Conservation (phyloP, 2,888 invertebrate genomes). For the Plebejus argus region DNA sequence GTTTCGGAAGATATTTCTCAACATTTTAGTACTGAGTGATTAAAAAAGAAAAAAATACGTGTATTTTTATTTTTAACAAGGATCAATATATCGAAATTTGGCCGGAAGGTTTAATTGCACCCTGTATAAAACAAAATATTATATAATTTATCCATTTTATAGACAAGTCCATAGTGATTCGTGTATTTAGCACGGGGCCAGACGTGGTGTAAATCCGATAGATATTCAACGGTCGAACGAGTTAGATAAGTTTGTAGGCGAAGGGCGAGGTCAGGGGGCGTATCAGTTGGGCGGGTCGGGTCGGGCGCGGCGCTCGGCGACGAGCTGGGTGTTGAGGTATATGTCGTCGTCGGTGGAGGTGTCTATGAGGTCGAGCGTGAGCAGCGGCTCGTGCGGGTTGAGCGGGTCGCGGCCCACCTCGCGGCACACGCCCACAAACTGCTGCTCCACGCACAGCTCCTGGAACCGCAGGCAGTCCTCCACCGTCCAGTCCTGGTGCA, state of each 20-base stretch:
- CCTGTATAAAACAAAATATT: too few species aligned
- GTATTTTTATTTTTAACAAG: too few species aligned
- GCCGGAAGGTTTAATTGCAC: too few species aligned
- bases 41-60: too few species aligned
- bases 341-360: constrained; percentile 85
- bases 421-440: constrained; percentile 85
- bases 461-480: constrained; percentile 88
- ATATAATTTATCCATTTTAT: too few species aligned
- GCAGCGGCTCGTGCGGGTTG: constrained; percentile 81
- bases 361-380: constrained; percentile 86
- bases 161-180: too few species aligned
- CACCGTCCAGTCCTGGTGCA: constrained; percentile 85
- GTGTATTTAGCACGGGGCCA: not conserved
- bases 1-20: too few species aligned
- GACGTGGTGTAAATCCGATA: not conserved
- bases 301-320: constrained; percentile 82
- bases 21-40: too few species aligned
- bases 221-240: not conserved
- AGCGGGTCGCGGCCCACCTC: constrained; percentile 82
- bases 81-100: too few species aligned
- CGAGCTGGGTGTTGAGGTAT: constrained; percentile 83
- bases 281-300: constrained; percentile 49
- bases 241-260: not conserved
- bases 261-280: not conserved
- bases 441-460: constrained; percentile 84